These are phyloP conservation scores for Urosaurus nigricauda DNA, from an alignment of 2,797 vertebrate genomes.

Conservation along the genomic window DNA sequence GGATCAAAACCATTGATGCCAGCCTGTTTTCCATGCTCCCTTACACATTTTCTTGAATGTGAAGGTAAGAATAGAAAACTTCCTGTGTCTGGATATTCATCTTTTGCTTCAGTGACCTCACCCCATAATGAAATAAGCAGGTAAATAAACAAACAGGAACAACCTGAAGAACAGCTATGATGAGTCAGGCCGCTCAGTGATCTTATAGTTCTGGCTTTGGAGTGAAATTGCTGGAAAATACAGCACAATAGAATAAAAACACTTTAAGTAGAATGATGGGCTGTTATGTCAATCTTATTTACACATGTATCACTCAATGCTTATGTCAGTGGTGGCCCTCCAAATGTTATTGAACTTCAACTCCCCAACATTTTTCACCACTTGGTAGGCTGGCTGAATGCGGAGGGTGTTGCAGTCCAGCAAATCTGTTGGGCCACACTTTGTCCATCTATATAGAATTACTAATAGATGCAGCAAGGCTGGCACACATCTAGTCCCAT, in stretches of 20 bases:
- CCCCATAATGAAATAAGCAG: constrained; percentile 32
- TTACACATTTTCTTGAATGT: not conserved
- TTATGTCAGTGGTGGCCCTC: not conserved
- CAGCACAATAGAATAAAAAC: constrained; percentile 42
- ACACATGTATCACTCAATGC: not conserved
- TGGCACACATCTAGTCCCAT: not conserved
- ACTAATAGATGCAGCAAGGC: not conserved
- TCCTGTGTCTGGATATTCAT: not conserved
- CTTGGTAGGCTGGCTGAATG: not conserved
- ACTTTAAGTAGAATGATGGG: constrained; percentile 42
- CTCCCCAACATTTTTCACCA: too few species aligned
- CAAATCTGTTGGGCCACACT: too few species aligned
- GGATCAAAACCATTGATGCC: not conserved
- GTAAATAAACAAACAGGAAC: not conserved
- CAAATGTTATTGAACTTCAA: too few species aligned
- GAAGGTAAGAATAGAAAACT: not conserved
- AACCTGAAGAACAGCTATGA: not conserved
- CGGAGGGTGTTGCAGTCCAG: not conserved
- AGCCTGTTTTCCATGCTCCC: not conserved
- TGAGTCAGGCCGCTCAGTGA: constrained; percentile 31
- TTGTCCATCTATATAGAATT: too few species aligned
- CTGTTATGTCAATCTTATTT: not conserved
- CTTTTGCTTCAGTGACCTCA: not conserved
- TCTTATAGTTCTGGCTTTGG: accelerated
- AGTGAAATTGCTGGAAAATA: constrained; percentile 6